A percentile compares a stretch with the other conserved stretches of the same genome.
These are phyloP conservation scores for Pampusana beccarii DNA, from an alignment of 2,113 vertebrate genomes.

Conservation along the genomic window DNA sequence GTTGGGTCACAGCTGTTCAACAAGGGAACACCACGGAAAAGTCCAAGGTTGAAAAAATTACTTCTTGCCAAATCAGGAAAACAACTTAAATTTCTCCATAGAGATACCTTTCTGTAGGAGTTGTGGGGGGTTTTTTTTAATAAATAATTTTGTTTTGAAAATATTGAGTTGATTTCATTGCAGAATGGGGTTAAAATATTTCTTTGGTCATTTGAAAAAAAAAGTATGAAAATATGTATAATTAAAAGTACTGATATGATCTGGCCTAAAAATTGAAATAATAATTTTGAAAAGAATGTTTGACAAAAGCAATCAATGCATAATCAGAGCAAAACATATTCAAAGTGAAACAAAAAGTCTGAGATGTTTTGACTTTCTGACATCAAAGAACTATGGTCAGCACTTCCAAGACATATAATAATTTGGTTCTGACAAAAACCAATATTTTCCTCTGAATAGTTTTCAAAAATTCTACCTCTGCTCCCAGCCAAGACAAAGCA, in stretches of 20 bases:
- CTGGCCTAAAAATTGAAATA: background rate
- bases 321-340: background rate
- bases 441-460: background rate
- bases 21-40: background rate
- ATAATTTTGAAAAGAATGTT: background rate
- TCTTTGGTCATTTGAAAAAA: background rate
- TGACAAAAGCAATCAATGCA: background rate
- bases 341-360: background rate
- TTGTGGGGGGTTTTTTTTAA: background rate
- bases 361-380: background rate
- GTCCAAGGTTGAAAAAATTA: background rate
- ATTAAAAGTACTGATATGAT: background rate
- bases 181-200: background rate
- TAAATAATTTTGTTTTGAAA: background rate
- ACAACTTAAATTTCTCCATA: background rate
- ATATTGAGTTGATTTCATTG: background rate
- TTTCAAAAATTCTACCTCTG: background rate
- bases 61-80: background rate
- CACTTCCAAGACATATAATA: background rate
- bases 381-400: background rate
- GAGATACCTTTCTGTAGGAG: accelerated
- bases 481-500: background rate
- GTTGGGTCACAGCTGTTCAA: background rate
- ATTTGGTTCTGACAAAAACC: background rate
- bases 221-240: background rate